phyloP scores from a whole-genome alignment of 2,113 vertebrate genomes.

The Phylloscopus trochilus region DNA sequence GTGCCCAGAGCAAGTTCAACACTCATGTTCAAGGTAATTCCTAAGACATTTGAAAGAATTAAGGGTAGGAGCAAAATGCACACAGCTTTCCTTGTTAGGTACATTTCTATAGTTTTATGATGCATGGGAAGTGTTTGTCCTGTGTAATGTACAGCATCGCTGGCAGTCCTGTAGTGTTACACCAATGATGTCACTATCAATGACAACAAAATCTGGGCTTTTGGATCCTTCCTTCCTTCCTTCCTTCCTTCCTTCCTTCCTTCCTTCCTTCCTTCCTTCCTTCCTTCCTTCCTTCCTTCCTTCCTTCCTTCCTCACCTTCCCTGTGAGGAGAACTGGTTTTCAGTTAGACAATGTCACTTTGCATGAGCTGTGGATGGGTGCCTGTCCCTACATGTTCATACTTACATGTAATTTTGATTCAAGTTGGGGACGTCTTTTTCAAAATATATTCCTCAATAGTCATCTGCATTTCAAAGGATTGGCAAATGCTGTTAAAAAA shows the following conservation, averaged over 20 bases:
- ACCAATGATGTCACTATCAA: not conserved
- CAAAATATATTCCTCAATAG: not conserved
- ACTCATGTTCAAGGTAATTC: not conserved
- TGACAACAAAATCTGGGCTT: not conserved
- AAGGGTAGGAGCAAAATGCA: not conserved
- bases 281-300: too few relatives aligned
- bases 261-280: too few relatives aligned
- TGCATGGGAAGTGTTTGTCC: not conserved
- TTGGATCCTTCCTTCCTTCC: too few relatives aligned
- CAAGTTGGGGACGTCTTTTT: not conserved
- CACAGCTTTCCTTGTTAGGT: not conserved
- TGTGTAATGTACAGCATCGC: not conserved
- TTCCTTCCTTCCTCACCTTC: too few relatives aligned
- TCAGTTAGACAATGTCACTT: not conserved
- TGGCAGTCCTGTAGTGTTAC: not conserved
- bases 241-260: too few relatives aligned
- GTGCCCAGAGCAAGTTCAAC: not conserved
- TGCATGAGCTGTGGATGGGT: too few relatives aligned
- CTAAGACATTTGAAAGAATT: not conserved
- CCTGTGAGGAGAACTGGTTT: not conserved
- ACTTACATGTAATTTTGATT: not conserved
- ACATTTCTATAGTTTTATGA: not conserved
- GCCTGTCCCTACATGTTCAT: not conserved
- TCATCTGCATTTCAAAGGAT: not conserved
- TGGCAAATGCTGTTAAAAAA: not conserved